Conservation (phyloP, 2,113 vertebrate genomes). For the Oncorhynchus nerka region DNA sequence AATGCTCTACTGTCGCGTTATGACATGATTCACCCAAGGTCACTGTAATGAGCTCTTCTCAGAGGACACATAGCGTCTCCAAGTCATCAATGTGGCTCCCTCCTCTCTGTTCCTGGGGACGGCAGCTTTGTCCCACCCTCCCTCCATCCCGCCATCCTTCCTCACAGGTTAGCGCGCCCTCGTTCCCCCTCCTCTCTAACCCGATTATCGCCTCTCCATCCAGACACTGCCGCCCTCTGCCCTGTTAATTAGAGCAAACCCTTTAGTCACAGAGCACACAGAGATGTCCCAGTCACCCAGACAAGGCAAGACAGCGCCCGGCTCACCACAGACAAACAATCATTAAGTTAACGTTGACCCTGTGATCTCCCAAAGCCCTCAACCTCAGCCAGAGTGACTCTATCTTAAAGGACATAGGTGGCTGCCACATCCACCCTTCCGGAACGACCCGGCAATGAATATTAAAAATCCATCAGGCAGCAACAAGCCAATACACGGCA, state of each 20-base stretch:
- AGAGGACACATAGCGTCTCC: slow-evolving; percentile 27
- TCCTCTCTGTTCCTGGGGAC: slow-evolving; percentile 17
- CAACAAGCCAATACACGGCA: slow-evolving; percentile 55
- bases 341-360: slow-evolving; percentile 55
- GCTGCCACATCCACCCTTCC: slow-evolving; percentile 46
- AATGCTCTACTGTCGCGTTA: neutral
- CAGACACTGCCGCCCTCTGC: slow-evolving; percentile 45
- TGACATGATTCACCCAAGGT: slow-evolving; percentile 37
- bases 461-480: slow-evolving; percentile 69
- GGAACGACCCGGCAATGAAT: slow-evolving; percentile 58
- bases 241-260: slow-evolving; percentile 70
- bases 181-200: slow-evolving; percentile 58
- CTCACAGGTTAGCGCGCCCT: slow-evolving; percentile 51
- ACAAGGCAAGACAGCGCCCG: slow-evolving; percentile 18
- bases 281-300: slow-evolving; percentile 25
- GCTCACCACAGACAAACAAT: slow-evolving; percentile 51
- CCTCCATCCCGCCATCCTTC: slow-evolving; percentile 21
- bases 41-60: slow-evolving; percentile 15
- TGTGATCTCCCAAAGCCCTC: slow-evolving; percentile 29
- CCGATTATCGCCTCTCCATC: slow-evolving; percentile 62
- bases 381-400: slow-evolving; percentile 16
- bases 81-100: slow-evolving; percentile 21
- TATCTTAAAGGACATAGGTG: slow-evolving; percentile 34
- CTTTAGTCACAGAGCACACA: slow-evolving; percentile 55
- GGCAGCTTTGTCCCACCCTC: slow-evolving; percentile 6